These are phyloP conservation scores for Macropus fuliginosus DNA, from an alignment of 2,797 vertebrate species.

Conservation along the genomic window DNA sequence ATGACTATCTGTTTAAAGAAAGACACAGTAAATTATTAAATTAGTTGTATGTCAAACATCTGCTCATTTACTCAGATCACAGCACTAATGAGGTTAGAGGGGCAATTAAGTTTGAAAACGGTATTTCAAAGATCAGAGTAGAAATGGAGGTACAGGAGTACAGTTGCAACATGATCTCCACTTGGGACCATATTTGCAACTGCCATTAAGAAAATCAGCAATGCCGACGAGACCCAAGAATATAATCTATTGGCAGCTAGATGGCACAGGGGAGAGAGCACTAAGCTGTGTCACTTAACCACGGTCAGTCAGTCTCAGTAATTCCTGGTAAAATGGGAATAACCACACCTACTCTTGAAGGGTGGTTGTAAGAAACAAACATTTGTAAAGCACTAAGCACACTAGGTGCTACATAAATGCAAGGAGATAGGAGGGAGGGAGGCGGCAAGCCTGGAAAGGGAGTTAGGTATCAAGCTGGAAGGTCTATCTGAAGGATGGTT, in stretches of 20 bases:
- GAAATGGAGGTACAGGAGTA: not conserved
- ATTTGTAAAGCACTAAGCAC: not conserved
- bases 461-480: too few species aligned
- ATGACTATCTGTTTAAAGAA: constrained; percentile 82
- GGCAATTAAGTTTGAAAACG: too few species aligned
- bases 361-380: not conserved
- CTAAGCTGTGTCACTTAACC: not conserved
- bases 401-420: not conserved
- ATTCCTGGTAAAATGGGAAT: not conserved
- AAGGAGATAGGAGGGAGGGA: too few species aligned
- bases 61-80: not conserved
- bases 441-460: too few species aligned
- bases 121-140: not conserved
- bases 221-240: not conserved
- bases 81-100: not conserved
- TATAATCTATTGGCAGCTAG: not conserved
- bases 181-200: not conserved
- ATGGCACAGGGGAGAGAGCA: not conserved
- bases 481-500: too few species aligned
- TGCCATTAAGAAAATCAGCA: not conserved
- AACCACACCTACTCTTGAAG: not conserved
- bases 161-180: not conserved
- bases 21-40: not conserved
- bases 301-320: not conserved
- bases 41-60: not conserved